Percentiles rank a stretch among this genome's conserved stretches.
These are phyloP conservation scores for Drosophila buzzatii DNA, from an alignment of 2,888 invertebrate species.

Conservation along the genomic window DNA sequence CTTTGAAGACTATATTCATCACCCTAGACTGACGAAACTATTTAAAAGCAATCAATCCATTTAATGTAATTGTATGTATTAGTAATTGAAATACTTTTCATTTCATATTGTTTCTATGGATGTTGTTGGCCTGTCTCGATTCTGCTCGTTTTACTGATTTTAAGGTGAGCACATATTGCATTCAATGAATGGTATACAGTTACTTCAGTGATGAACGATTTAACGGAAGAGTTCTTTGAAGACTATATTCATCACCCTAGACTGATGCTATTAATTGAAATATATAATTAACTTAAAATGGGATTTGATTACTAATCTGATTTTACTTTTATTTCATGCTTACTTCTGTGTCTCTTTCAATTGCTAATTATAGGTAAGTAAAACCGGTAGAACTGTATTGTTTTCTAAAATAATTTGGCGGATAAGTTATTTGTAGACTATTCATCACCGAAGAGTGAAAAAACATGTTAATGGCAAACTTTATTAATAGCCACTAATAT, in stretches of 20 bases:
- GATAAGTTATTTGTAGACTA: constrained; percentile 86
- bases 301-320: constrained; percentile 18
- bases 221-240: constrained; percentile 84
- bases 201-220: constrained; percentile 78
- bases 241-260: constrained; percentile 85
- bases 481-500: neutral
- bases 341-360: constrained; percentile 11
- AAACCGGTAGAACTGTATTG: neutral
- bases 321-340: constrained; percentile 36
- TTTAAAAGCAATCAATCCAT: neutral
- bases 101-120: constrained; percentile 41
- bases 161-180: constrained; percentile 53
- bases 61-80: constrained; percentile 1
- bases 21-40: constrained; percentile 82
- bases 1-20: constrained; percentile 86
- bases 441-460: constrained; percentile 85
- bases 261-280: constrained; percentile 66
- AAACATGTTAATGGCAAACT: neutral
- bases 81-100: constrained; percentile 17
- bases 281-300: neutral
- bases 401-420: constrained; percentile 49
- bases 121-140: constrained; percentile 32
- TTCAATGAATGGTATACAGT: neutral
- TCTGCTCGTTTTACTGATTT: neutral
- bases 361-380: constrained; percentile 41